Base-by-base conservation (phyloP, 2,797 vertebrate species). In the Parotocinclus haroldoi region DNA sequence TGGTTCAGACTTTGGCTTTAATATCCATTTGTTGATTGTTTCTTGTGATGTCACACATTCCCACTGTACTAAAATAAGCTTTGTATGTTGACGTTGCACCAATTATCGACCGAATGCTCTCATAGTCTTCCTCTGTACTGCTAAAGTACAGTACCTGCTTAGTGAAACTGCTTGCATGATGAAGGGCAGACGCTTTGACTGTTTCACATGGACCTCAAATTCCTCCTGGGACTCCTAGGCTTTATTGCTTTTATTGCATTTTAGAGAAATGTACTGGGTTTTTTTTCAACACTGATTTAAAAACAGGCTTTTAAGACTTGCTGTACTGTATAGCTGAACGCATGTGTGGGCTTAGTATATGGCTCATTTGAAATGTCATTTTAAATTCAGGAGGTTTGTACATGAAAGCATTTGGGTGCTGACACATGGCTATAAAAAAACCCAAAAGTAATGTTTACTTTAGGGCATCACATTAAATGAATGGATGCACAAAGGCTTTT, bases 241-340 rank as follows among this genome's bases (percentile, higher is more conserved):
- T 68, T 56, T 61, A 63, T 44, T 57, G 63, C 42, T 52, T 42
- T 70, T 58, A 12, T 7, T 66, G 54, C 50, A 19, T 73, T 68
- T 65, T 64, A 68, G 13, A 50, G 6, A 45, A n/a, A 53, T 12
- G 5, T n/a, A 17, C 14, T 10, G 51, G n/a, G n/a, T n/a, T n/a
- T 68, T 55, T 72, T 68, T 64, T 13, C 37, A 52, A 68, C 39
- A 13, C 13, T 63, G 46, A 65, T 68, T 57, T 55, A 62, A 55
- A 54, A 73, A 58, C n/a, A 10, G 50, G 37, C 45, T 76, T 78
- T 71, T 76, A 73, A 71, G 12, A 46, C 50, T 56, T 54, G 9
- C 8, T 68, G 38, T 73, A 46, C 12, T 57, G 7, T 57, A 39
- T 61, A 48, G 40, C 63, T 58, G 7, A 16, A 45, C 7, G 12